A percentile compares a stretch with the other conserved stretches of the same genome.
Evolutionary conservation across 2,113 vertebrate species (phyloP).

Genomic region (Catagonus wagneri): DNA sequence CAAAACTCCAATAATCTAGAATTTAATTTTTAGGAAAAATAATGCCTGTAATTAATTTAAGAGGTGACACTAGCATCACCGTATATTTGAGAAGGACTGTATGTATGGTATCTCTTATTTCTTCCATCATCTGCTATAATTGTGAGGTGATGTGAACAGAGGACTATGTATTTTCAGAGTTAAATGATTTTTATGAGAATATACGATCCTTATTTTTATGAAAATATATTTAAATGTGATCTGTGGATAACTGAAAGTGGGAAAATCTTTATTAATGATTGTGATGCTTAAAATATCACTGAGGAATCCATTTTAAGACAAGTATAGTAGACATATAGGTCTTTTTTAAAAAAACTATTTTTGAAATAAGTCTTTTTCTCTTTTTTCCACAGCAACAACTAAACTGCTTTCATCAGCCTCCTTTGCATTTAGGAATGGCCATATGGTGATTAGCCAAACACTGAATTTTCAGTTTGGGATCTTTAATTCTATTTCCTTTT

Average conservation of each 20-base stretch:
- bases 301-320: background rate
- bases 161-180: background rate
- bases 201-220: background rate
- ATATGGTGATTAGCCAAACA: background rate
- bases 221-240: background rate
- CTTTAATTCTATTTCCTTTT: background rate
- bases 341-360: background rate
- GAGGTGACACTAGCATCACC: background rate
- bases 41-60: background rate
- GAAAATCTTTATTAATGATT: background rate
- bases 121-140: background rate
- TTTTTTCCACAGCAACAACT: background rate
- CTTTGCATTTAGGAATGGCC: background rate
- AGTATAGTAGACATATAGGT: background rate
- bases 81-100: background rate
- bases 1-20: background rate
- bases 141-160: background rate
- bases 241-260: background rate
- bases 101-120: background rate
- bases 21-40: background rate
- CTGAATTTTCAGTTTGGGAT: background rate
- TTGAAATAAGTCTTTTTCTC: background rate
- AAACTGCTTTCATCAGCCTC: background rate
- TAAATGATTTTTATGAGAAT: background rate
- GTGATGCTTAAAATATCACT: background rate